Percentiles rank a stretch among this genome's conserved stretches.
Conservation (phyloP, 2,113 vertebrate genomes). For the Panthera tigris region DNA sequence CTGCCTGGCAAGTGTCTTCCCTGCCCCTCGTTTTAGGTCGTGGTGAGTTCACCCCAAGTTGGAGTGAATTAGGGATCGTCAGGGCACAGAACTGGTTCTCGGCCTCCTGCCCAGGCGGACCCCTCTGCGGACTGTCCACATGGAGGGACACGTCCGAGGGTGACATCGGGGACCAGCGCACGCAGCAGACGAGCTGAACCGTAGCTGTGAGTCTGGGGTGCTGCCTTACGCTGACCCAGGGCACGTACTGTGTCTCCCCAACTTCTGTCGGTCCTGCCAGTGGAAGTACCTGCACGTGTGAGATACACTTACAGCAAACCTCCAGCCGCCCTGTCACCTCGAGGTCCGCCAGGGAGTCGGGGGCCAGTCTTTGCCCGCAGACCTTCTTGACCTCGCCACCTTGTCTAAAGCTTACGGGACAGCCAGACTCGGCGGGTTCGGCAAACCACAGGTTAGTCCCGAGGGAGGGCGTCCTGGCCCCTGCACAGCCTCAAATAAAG, state of each 20-base stretch:
- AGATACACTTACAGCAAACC: neutral
- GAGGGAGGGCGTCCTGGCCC: neutral
- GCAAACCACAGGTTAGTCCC: neutral
- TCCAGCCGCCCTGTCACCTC: neutral
- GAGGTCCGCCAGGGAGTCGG: neutral
- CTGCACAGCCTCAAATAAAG: neutral
- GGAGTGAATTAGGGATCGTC: neutral
- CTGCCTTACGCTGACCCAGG: neutral
- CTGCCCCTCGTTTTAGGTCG: neutral
- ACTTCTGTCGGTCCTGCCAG: no score
- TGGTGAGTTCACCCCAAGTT: neutral
- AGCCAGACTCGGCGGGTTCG: accelerated
- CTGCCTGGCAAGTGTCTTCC: neutral
- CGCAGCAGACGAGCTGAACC: neutral
- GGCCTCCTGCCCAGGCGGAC: no score
- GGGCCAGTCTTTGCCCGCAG: neutral
- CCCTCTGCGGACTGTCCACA: neutral
- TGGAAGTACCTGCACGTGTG: neutral
- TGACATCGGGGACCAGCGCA: neutral
- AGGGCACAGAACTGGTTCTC: neutral
- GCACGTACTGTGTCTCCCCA: neutral
- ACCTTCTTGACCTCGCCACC: neutral
- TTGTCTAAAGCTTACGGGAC: neutral
- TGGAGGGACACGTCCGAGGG: neutral
- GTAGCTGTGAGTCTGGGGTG: neutral